Percentiles rank a stretch among this genome's conserved stretches.
Evolutionary conservation across 2,888 invertebrate genomes (phyloP).

Genomic region (Meiosimyza platycephala): DNA sequence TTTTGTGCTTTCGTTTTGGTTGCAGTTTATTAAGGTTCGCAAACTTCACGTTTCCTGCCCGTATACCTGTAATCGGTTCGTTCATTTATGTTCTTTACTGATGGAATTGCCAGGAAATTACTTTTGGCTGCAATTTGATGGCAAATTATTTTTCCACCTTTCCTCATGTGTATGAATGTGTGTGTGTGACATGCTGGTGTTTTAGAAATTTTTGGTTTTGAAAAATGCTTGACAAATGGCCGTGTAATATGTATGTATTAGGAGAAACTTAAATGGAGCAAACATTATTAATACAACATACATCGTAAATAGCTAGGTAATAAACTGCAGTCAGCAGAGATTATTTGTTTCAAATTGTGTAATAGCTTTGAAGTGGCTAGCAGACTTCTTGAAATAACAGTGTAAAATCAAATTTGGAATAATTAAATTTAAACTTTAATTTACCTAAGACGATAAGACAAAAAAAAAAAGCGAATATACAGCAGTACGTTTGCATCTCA

Average conservation of each 20-base stretch:
- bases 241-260: background rate
- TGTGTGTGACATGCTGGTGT: conserved; percentile 1
- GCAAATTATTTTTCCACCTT: conserved; percentile 24
- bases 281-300: too few species aligned
- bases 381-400: background rate
- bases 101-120: conserved; percentile 29
- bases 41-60: background rate
- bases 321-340: too few species aligned
- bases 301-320: too few species aligned
- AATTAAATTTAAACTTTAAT: background rate
- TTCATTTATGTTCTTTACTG: conserved; percentile 19
- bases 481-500: background rate
- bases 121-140: conserved; percentile 27
- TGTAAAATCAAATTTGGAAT: background rate
- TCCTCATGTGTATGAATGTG: background rate
- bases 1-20: too few species aligned
- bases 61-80: background rate
- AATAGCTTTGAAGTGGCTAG: too few species aligned
- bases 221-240: conserved; percentile 19
- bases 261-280: too few species aligned
- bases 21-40: too few species aligned
- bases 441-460: background rate
- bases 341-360: too few species aligned
- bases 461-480: background rate
- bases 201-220: conserved; percentile 7